Percentiles rank a stretch among this genome's conserved stretches.
Evolutionary conservation across 2,113 vertebrate species (phyloP).

Genomic region (Struthio camelus): DNA sequence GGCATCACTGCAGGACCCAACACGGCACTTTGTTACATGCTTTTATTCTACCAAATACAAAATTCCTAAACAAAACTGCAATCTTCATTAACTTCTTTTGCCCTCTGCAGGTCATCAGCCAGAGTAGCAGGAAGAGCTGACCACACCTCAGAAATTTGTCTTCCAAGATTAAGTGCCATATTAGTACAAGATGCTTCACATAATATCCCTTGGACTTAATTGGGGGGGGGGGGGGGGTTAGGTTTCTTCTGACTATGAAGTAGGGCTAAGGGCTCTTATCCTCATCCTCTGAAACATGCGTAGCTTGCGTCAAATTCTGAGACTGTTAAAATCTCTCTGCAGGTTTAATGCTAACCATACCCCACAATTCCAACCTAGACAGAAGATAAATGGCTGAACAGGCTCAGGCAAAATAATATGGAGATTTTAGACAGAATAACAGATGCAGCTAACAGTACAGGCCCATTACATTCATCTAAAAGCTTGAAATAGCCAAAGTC

Average conservation of each 20-base stretch:
- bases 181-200: neutral
- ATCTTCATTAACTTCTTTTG: constrained; percentile 9
- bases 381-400: neutral
- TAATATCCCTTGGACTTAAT: neutral
- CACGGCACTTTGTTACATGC: neutral
- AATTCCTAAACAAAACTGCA: neutral
- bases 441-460: neutral
- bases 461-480: neutral
- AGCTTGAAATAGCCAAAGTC: neutral
- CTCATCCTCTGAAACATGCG: neutral
- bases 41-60: neutral
- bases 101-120: constrained; percentile 59
- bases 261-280: neutral
- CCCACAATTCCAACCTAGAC: neutral
- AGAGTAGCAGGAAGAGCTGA: neutral
- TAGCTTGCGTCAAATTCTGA: neutral
- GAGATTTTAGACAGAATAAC: neutral
- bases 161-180: neutral
- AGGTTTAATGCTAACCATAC: neutral
- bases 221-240: neutral
- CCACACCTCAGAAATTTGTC: neutral
- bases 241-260: neutral
- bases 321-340: neutral
- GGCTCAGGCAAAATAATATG: neutral
- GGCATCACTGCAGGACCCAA: neutral